Base-by-base conservation (phyloP, 2,888 invertebrate species). In the Amiota minor region DNA sequence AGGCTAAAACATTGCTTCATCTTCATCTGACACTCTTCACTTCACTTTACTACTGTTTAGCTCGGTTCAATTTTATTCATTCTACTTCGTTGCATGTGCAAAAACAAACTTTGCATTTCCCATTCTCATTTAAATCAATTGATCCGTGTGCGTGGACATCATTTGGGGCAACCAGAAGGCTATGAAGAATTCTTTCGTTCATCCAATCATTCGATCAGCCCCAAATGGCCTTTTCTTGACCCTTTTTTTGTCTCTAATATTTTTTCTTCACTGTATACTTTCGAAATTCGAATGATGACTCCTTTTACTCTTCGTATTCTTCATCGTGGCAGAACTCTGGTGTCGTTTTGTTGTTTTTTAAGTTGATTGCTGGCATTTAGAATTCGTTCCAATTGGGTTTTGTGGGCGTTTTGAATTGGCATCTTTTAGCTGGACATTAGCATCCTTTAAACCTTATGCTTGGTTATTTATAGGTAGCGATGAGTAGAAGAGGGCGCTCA, bases 61-160 rank as follows among this genome's bases (percentile, higher is more conserved):
- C 47, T 46, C 10, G 8, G 16, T 47, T 67, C 35, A 46, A 18
- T 14, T 46, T n/a, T 8, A 83, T 83, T 85, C 83, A 81, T 84
- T 84, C 85, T 82, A 68, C 79, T 70, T 78, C 80, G 80, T 78
- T 84, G 84, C 86, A 83, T 84, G 82, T 78, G 79, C 79, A 85
- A 81, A 85, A 83, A 79, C 77, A 81, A 81, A 78, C 79, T 80
- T 59, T 46, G 16, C 6, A 53, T 16, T 14, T 14, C 56, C 49
- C 46, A 18, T 59, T 77, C 76, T 73, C 61, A 71, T 70, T 71
- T 77, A 83, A 83, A 85, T 83, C 83, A 83, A 83, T 83, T 83
- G 83, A 83, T 85, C 76, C 78, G 76, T 74, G 75, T 78, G 78
- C 78, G 78, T 74, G 73, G 71, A 74, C 72, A 64, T 53, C 50